phyloP scores from a whole-genome alignment of 2,113 vertebrate species.

The Mesoclemmys tuberculata region DNA sequence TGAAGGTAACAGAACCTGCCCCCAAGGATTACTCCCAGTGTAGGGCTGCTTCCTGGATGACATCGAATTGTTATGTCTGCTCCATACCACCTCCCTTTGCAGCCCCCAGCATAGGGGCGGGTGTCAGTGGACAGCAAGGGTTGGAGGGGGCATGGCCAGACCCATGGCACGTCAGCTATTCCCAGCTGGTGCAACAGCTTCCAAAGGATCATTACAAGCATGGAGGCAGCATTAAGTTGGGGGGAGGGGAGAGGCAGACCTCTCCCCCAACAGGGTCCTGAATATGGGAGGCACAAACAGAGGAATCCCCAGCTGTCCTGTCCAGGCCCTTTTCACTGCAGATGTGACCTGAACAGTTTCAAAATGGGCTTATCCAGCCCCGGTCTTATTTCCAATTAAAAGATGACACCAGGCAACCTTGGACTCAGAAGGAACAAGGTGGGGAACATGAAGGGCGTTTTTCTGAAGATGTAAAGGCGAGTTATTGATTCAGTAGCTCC shows the following conservation, averaged over 20 bases:
- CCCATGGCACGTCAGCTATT: neutral
- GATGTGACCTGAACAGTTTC: neutral
- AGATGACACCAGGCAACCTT: neutral
- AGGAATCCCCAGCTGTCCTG: neutral
- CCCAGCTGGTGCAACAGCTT: neutral
- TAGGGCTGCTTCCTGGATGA: neutral
- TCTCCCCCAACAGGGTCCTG: neutral
- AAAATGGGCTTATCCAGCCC: neutral
- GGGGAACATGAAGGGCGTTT: neutral
- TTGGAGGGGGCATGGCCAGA: neutral
- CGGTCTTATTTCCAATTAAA: neutral
- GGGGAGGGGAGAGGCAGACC: neutral
- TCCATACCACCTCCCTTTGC: neutral
- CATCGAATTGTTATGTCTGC: neutral
- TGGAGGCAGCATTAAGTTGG: neutral
- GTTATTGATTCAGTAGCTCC: neutral
- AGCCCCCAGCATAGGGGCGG: too few relatives aligned
- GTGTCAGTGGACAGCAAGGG: neutral
- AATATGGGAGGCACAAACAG: neutral
- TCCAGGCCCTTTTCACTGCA: neutral
- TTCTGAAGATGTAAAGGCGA: neutral
- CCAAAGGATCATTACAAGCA: neutral
- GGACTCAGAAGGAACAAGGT: neutral
- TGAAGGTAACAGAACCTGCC: neutral
- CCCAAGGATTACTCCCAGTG: neutral